phyloP scores from a whole-genome alignment of 2,797 vertebrate genomes.

The Syndactyla subalaris region DNA sequence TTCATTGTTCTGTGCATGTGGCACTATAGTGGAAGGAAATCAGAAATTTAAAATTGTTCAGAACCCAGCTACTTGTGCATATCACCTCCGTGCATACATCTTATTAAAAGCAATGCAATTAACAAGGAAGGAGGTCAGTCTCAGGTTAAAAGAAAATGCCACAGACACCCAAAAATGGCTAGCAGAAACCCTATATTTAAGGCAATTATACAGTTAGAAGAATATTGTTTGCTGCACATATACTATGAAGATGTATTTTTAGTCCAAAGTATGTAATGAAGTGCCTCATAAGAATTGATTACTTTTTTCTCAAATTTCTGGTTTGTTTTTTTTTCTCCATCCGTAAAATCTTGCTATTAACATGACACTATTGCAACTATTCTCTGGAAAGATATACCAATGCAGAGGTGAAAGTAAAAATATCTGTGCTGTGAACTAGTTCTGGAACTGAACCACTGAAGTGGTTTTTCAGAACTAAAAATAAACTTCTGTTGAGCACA shows the following conservation, averaged over 20 bases:
- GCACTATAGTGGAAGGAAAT: background rate
- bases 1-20: background rate
- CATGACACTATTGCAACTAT: background rate
- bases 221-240: background rate
- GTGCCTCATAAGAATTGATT: background rate
- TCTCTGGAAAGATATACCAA: background rate
- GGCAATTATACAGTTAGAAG: background rate
- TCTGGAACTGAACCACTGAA: constrained; percentile 2
- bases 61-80: background rate
- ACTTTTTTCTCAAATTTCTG: background rate
- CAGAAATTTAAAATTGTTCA: background rate
- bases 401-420: constrained; percentile 46
- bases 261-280: background rate
- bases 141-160: background rate
- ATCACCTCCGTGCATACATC: accelerated
- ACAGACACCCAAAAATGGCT: background rate
- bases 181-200: background rate
- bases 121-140: background rate
- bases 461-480: constrained; percentile 30
- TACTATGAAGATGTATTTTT: background rate
- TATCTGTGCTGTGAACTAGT: constrained; percentile 47
- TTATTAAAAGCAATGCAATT: background rate
- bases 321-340: background rate
- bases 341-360: background rate
- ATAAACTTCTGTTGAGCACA: constrained; percentile 2